A percentile compares a stretch with the other conserved stretches of the same genome.
Conservation (phyloP, 64 coral and sea anemone genomes). For the Montipora efflorescens region DNA sequence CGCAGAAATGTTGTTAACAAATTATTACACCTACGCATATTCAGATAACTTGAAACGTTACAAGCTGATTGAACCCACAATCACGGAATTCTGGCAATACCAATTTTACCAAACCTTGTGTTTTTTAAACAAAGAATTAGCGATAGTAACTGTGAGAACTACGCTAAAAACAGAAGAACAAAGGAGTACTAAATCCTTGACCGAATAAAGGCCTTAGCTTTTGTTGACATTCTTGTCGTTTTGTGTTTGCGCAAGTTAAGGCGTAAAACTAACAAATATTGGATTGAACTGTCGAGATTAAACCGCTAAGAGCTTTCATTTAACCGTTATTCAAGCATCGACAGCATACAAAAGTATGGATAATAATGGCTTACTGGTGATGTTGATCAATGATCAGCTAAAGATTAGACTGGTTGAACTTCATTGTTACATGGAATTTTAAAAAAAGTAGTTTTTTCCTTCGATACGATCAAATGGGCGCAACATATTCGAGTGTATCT, state of each 20-base stretch:
- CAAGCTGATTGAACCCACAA: background rate
- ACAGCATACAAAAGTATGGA: background rate
- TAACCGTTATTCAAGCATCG: background rate
- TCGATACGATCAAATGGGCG: background rate
- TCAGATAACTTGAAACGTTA: background rate
- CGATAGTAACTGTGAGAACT: background rate
- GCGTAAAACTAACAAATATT: background rate
- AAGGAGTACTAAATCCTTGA: too few species aligned
- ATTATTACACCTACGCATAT: slow-evolving; percentile 5
- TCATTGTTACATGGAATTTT: background rate
- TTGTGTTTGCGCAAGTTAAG: background rate
- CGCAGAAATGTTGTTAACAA: background rate
- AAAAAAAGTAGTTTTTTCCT: slow-evolving; percentile 40
- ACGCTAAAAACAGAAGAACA: too few species aligned
- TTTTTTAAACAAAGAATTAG: too few species aligned
- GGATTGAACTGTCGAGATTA: background rate
- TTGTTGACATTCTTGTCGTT: background rate
- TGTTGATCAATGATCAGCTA: background rate
- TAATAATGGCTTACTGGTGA: background rate
- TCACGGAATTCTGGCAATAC: background rate
- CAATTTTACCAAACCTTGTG: background rate
- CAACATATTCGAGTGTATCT: background rate
- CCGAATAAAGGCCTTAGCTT: too few species aligned
- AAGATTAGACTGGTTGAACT: background rate
- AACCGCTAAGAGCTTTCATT: background rate